phyloP scores from a whole-genome alignment of 2,113 vertebrate genomes.

The Callipepla squamata region DNA sequence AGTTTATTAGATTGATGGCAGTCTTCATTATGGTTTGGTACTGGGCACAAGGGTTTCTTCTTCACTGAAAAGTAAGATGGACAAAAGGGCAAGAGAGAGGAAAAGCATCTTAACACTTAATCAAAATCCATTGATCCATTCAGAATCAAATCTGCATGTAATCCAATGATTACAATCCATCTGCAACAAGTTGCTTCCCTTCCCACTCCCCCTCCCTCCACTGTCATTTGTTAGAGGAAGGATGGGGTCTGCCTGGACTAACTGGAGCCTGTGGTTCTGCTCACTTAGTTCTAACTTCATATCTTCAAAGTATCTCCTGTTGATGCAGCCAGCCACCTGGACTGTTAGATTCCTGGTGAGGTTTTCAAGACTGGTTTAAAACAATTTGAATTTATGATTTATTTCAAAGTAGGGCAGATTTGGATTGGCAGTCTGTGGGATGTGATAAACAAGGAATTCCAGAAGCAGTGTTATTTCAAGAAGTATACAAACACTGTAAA shows the following conservation, averaged over 20 bases:
- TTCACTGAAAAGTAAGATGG: background rate
- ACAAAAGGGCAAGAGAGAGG: background rate
- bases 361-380: constrained; percentile 1
- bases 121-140: background rate
- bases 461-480: constrained; percentile 21
- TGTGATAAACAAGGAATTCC: constrained; percentile 57
- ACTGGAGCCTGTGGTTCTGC: background rate
- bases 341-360: constrained; percentile 1
- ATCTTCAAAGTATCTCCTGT: background rate
- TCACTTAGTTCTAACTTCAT: background rate
- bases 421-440: constrained; percentile 44
- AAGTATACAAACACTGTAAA: background rate
- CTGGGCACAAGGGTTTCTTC: background rate
- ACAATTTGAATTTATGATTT: constrained; percentile 57
- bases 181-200: background rate
- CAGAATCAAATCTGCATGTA: background rate
- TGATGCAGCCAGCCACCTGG: background rate
- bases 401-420: constrained; percentile 52
- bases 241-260: background rate
- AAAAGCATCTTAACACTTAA: background rate
- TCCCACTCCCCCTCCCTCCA: background rate
- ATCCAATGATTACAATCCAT: background rate
- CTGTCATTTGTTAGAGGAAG: background rate
- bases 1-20: background rate
- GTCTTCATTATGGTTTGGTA: background rate